Evolutionary conservation across 2,113 vertebrate species (phyloP).

Genomic region (Vireo altiloquus): DNA sequence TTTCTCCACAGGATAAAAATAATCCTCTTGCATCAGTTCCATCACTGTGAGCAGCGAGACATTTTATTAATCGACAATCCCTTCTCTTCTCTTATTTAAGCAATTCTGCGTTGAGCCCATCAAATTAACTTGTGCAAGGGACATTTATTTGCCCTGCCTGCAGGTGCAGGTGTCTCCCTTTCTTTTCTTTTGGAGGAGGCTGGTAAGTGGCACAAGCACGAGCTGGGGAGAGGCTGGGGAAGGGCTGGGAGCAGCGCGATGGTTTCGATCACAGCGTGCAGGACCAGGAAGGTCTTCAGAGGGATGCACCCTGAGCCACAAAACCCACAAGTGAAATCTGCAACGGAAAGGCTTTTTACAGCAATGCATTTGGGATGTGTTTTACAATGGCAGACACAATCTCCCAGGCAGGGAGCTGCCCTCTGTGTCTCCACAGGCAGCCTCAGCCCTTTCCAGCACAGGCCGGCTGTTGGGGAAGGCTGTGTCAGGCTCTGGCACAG

Average conservation of each 20-base stretch:
- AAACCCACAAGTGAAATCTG: background rate
- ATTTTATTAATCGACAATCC: background rate
- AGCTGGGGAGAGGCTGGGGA: background rate
- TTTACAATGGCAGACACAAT: background rate
- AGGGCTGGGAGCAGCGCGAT: fast-evolving
- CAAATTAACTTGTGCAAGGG: constrained; percentile 7
- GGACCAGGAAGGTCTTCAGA: background rate
- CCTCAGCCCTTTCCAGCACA: background rate
- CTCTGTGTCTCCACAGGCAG: background rate
- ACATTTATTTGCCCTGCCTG: background rate
- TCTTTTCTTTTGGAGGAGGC: background rate
- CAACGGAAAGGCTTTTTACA: background rate
- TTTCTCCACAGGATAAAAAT: constrained; percentile 38
- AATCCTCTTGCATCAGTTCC: constrained; percentile 47
- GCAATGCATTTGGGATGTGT: background rate
- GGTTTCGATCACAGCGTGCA: fast-evolving
- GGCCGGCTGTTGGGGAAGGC: background rate
- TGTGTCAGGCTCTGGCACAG: background rate
- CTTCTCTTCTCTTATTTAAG: constrained; percentile 43
- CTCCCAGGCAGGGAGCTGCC: background rate
- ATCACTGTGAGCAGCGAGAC: background rate
- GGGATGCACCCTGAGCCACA: background rate
- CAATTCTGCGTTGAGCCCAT: constrained; percentile 37
- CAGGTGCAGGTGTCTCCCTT: background rate
- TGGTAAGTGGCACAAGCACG: fast-evolving